Percentiles rank a stretch among this genome's conserved stretches.
phyloP scores from a whole-genome alignment of 2,797 vertebrate genomes.

The Glyptemys insculpta region DNA sequence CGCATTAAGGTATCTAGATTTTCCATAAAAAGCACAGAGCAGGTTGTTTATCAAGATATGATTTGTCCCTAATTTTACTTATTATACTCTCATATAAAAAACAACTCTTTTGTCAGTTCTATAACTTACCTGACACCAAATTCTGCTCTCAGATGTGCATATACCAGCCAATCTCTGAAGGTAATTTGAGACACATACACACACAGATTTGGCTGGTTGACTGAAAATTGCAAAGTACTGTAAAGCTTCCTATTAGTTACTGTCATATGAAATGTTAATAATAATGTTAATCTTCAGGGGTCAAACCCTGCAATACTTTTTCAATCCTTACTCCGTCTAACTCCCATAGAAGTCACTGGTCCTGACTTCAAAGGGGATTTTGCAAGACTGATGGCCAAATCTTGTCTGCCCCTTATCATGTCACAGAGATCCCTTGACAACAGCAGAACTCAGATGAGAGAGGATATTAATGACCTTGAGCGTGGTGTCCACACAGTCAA shows the following conservation, averaged over 20 bases:
- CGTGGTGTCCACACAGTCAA: neutral
- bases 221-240: neutral
- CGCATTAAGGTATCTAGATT: slow-evolving; percentile 29
- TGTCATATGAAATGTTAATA: neutral
- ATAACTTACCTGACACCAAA: neutral
- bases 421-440: neutral
- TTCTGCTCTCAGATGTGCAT: neutral
- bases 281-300: neutral
- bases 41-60: slow-evolving; percentile 45
- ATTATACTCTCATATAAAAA: slow-evolving; percentile 46
- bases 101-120: neutral
- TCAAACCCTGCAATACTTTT: neutral
- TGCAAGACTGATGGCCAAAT: neutral
- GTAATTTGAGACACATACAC: neutral
- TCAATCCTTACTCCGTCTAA: neutral
- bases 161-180: neutral
- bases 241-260: rapidly evolving
- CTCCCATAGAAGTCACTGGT: neutral
- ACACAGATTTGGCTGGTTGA: neutral
- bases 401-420: neutral
- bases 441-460: rapidly evolving
- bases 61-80: slow-evolving; percentile 61
- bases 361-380: neutral
- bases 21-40: slow-evolving; percentile 29
- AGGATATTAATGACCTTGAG: rapidly evolving